These are phyloP conservation scores for Rhyacophila brunnea DNA, from an alignment of 1,140 invertebrate species.

Conservation along the genomic window DNA sequence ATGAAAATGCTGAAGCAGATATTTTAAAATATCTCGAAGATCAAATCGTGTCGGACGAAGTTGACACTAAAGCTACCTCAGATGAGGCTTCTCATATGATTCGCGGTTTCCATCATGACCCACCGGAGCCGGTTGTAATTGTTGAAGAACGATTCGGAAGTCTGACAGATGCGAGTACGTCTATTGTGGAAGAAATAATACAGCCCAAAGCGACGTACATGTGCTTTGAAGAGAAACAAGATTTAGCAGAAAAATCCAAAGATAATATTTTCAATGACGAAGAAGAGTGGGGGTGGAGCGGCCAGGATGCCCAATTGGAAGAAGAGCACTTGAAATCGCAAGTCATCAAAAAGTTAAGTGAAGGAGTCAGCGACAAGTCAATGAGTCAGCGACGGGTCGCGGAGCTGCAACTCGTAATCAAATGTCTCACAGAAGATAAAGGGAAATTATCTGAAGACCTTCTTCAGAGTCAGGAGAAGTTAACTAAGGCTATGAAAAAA, in stretches of 20 bases:
- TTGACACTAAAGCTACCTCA: neutral
- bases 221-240: conserved; percentile 38
- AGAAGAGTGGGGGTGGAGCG: conserved; percentile 19
- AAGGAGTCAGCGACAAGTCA: neutral
- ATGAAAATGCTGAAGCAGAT: conserved; percentile 38
- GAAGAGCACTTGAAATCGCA: conserved; percentile 1
- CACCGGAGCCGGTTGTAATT: conserved; percentile 36
- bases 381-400: neutral
- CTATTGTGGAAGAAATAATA: conserved; percentile 46
- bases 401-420: conserved; percentile 17
- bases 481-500: conserved; percentile 70
- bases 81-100: conserved; percentile 23
- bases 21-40: conserved; percentile 41
- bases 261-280: conserved; percentile 6
- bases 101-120: conserved; percentile 28
- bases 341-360: no score
- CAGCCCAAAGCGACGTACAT: conserved; percentile 55
- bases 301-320: conserved; percentile 6
- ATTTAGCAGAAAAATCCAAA: conserved; percentile 1
- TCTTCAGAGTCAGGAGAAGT: conserved; percentile 61
- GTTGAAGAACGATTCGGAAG: conserved; percentile 1
- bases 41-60: conserved; percentile 23
- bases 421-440: conserved; percentile 38
- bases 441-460: conserved; percentile 55
- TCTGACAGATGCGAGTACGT: neutral